These are phyloP conservation scores for Paramormyrops kingsleyae DNA, from an alignment of 2,113 vertebrate genomes.

Conservation along the genomic window DNA sequence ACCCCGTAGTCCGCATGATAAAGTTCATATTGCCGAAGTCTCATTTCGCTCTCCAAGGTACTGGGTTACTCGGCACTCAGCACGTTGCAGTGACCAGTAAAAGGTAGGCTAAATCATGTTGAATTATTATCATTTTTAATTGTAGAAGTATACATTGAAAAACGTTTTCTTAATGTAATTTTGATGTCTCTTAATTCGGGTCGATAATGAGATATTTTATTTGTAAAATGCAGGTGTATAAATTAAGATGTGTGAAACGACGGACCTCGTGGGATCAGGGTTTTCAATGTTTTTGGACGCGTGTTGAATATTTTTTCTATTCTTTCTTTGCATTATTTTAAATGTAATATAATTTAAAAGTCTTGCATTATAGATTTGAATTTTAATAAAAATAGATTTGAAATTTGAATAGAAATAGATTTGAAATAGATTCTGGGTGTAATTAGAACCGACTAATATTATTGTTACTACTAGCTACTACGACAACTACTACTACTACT, in stretches of 20 bases:
- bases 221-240: not conserved
- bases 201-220: not conserved
- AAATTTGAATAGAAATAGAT: not conserved
- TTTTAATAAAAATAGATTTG: not conserved
- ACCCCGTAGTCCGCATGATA: not conserved
- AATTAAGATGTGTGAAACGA: not conserved
- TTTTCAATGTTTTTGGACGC: not conserved
- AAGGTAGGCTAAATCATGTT: not conserved
- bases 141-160: not conserved
- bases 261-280: not conserved
- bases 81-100: not conserved
- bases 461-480: not conserved
- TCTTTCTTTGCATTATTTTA: not conserved
- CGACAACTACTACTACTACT: not conserved
- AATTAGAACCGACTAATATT: not conserved
- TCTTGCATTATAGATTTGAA: not conserved
- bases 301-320: not conserved
- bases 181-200: not conserved
- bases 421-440: not conserved
- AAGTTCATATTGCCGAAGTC: not conserved
- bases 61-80: not conserved
- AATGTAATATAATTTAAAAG: not conserved
- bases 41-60: slow-evolving; percentile 20
- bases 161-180: not conserved
- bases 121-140: not conserved